These are phyloP conservation scores for Salarias fasciatus DNA, from an alignment of 2,797 vertebrate genomes.

Conservation along the genomic window DNA sequence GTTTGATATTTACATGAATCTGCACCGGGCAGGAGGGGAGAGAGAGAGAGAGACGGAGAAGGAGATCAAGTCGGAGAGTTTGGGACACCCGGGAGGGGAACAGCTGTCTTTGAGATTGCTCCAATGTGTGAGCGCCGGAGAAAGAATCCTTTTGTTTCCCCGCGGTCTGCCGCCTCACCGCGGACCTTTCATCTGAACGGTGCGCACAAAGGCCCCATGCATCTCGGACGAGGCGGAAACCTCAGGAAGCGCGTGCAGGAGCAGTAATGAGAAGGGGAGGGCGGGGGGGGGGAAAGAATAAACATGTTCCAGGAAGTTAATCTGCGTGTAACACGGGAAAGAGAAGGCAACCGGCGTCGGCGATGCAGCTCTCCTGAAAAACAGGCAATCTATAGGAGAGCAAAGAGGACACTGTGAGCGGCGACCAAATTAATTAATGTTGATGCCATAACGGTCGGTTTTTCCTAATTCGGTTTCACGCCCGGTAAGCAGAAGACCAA, in stretches of 20 bases:
- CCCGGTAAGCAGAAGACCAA: no score
- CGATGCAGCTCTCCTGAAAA: conserved; percentile 23
- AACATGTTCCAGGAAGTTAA: conserved; percentile 64
- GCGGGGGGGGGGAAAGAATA: conserved; percentile 55
- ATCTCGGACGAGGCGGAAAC: conserved; percentile 62
- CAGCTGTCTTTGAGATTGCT: conserved; percentile 76
- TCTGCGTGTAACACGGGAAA: conserved; percentile 15
- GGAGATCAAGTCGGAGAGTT: conserved; percentile 43
- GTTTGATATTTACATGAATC: conserved; percentile 67
- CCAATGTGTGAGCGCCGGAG: conserved; percentile 68
- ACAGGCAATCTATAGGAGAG: background rate
- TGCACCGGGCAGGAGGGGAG: conserved; percentile 19
- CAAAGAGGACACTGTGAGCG: background rate
- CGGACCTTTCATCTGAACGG: conserved; percentile 65
- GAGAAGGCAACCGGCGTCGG: conserved; percentile 18
- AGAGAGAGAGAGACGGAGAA: conserved; percentile 8
- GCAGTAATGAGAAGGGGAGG: conserved; percentile 58
- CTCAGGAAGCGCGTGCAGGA: conserved; percentile 57
- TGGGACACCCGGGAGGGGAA: conserved; percentile 66
- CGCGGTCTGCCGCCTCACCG: conserved; percentile 61
- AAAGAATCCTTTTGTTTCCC: conserved; percentile 80
- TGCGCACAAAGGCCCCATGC: conserved; percentile 69
- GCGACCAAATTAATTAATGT: conserved; percentile 4
- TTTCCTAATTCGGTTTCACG: background rate
- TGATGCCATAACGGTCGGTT: conserved; percentile 8